Conservation (phyloP, 2,888 invertebrate genomes). For the Clivina fossor region DNA sequence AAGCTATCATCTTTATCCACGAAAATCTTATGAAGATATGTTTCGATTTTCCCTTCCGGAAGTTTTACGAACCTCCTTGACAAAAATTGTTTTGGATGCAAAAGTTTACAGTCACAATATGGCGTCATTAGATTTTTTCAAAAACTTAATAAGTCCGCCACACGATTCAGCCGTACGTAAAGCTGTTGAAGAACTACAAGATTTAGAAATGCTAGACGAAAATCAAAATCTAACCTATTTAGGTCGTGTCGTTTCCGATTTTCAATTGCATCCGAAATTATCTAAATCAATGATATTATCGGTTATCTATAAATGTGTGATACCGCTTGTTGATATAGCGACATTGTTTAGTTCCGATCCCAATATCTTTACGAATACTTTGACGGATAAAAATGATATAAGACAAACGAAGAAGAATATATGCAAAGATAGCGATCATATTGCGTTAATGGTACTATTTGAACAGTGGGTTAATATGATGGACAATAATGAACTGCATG, state of each 20-base stretch:
- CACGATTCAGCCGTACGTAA: constrained; percentile 53
- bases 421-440: constrained; percentile 63
- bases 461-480: constrained; percentile 55
- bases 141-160: constrained; percentile 66
- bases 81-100: constrained; percentile 59
- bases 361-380: constrained; percentile 57
- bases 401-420: constrained; percentile 57
- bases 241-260: constrained; percentile 58
- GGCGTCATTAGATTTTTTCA: constrained; percentile 61
- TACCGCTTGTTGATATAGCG: constrained; percentile 55
- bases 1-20: constrained; percentile 60
- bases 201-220: constrained; percentile 59
- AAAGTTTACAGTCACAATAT: constrained; percentile 64
- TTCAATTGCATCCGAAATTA: constrained; percentile 64
- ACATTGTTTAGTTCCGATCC: constrained; percentile 56
- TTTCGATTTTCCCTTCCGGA: constrained; percentile 61
- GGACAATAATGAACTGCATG: constrained; percentile 44
- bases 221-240: constrained; percentile 65
- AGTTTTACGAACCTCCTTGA: constrained; percentile 61
- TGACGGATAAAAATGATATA: constrained; percentile 56
- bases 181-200: constrained; percentile 64
- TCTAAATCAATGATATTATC: constrained; percentile 63
- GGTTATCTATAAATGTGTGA: constrained; percentile 58
- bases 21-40: constrained; percentile 56
- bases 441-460: constrained; percentile 60